Conservation (phyloP, 2,113 vertebrate species). For the Tautogolabrus adspersus region DNA sequence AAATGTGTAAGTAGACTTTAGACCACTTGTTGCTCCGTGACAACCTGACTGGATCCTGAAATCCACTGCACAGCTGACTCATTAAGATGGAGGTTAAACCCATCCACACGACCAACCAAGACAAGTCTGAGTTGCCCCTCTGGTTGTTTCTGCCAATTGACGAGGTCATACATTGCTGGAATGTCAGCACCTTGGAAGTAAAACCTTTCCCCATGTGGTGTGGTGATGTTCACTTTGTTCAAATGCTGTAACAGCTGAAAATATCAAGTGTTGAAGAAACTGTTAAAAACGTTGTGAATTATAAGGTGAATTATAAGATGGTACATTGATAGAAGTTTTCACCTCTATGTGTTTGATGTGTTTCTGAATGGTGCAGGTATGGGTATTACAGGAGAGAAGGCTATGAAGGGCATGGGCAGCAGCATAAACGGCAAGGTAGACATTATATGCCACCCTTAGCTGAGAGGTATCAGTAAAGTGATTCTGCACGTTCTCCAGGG, state of each 20-base stretch:
- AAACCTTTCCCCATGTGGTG: conserved; percentile 76
- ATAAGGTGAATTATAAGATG: too few species aligned
- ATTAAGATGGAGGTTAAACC: conserved; percentile 70
- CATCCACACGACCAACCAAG: conserved; percentile 58
- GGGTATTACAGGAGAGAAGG: conserved; percentile 71
- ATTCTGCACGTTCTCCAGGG: conserved; percentile 69
- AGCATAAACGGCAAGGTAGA: conserved; percentile 84
- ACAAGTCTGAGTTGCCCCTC: conserved; percentile 64
- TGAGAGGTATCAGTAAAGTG: conserved; percentile 79
- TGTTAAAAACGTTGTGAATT: too few species aligned
- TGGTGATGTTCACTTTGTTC: conserved; percentile 75
- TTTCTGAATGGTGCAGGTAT: conserved; percentile 61
- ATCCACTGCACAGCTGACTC: conserved; percentile 78
- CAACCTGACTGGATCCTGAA: conserved; percentile 56
- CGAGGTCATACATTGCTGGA: conserved; percentile 80
- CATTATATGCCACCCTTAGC: conserved; percentile 80
- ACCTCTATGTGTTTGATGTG: conserved; percentile 77
- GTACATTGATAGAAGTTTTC: neutral
- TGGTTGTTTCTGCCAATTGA: conserved; percentile 79
- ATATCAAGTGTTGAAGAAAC: too few species aligned
- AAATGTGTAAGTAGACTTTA: too few species aligned
- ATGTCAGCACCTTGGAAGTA: conserved; percentile 76
- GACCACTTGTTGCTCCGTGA: too few species aligned
- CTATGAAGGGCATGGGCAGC: conserved; percentile 83
- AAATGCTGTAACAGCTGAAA: conserved; percentile 79